Base-by-base conservation (phyloP, 2,113 vertebrate genomes). In the Dipodomys stephensi region DNA sequence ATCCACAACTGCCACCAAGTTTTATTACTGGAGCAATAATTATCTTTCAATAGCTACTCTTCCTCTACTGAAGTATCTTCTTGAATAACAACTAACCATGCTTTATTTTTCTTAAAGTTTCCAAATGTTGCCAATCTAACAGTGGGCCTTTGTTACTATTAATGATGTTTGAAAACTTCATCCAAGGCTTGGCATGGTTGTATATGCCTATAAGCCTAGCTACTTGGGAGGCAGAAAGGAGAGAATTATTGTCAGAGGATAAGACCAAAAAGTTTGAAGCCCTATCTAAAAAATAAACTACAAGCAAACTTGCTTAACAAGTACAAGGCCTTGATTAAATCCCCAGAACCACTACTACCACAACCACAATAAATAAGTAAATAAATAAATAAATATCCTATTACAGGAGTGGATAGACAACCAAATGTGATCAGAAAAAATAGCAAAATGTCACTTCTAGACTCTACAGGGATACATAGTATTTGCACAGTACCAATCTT, bases 51-150 rank as follows among this genome's bases (percentile, higher is more conserved):
- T 72, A n/a, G 9, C 30, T 68, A 9, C 30, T 68, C 62, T 72
- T 93, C 73, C 30, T 93, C 68, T 28, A 92, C 53, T 49, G 39
- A 82, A 64, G 2, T 32, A 9, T 62, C 30, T 77, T 80, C 32
- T 39, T 96, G 2, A 88, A 73, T 49, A 25, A 83, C 67, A 35
- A n/a, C 7, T 74, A 18, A 18, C 13, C 16, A 23, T 84, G 35
- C 8, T 87, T 16, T 60, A 57, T 65, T 76, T 92, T 94, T 87
- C n/a, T 32, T 27, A 22, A 46, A 93, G 25, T 69, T 62, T 68
- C 25, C 69, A 60, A 82, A 60, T 68, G 10, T 32, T 30, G 46
- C 53, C 19, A 53, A 10, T 62, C 35, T 82, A 78, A 67, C 12
- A 91, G 30, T 7, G 35, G 23, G 25, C 7, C 60, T 95, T 85